Conservation (phyloP, 2,888 invertebrate genomes). For the Thysanoteuthis rhombus region DNA sequence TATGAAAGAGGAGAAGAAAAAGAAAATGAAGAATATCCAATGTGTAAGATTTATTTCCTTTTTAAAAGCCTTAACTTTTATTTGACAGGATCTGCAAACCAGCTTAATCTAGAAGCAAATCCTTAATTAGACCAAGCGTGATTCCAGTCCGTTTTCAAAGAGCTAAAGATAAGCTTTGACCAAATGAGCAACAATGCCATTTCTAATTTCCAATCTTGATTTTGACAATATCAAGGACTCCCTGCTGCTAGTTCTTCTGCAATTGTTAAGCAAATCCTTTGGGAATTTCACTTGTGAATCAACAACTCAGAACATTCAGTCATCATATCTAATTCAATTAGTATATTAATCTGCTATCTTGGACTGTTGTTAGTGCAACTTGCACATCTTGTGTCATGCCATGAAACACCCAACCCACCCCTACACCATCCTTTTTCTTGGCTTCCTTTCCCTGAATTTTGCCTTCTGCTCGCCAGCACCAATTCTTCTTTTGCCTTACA, state of each 20-base stretch:
- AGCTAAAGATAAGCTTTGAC: neutral
- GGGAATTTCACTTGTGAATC: neutral
- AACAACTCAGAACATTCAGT: neutral
- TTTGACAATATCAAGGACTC: neutral
- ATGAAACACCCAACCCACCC: too few species aligned
- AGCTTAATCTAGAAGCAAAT: neutral
- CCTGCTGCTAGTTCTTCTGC: neutral
- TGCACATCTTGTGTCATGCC: neutral
- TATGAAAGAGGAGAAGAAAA: neutral
- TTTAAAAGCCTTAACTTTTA: neutral
- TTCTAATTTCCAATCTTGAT: neutral
- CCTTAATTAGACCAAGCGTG: neutral
- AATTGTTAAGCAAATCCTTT: neutral
- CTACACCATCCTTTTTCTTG: neutral
- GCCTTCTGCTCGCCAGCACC: neutral
- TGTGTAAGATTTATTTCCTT: neutral
- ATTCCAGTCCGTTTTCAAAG: neutral
- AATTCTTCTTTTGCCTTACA: neutral
- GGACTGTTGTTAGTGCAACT: neutral
- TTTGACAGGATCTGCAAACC: neutral
- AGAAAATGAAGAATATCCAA: neutral
- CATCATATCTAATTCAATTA: neutral
- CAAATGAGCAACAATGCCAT: neutral
- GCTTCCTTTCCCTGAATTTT: neutral
- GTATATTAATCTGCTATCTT: conserved; percentile 12